Base-by-base conservation (phyloP, 2,888 invertebrate genomes). In the Drosophila phalerata region DNA sequence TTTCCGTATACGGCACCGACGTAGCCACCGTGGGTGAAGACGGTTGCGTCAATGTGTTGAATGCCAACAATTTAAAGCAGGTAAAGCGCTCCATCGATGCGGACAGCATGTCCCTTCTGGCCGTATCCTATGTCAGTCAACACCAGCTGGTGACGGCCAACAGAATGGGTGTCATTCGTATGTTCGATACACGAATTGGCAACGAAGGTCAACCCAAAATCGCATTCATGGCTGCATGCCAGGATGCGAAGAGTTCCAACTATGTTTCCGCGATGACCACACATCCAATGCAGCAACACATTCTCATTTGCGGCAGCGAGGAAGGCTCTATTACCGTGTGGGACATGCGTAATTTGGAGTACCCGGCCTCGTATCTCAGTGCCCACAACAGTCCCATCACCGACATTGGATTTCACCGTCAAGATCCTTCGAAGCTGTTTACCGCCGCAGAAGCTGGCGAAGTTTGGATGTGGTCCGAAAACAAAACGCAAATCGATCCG, bases 391-490 rank as follows among this genome's bases (percentile, higher is more conserved):
- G 95, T 52, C 94, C 95, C 75, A 96, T 98, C 17, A 95, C 95
- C n/a, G 98, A 98, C 92, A 95, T 98, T 81, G 94, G 95, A 63
- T 98, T 98, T 89, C 98, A 98, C 92, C 96, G 96, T 0, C 95
- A 96, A 66, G 95, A 96, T 85, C 97, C 98, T 0, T 96, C 97
- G 61, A 97, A 97, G 92, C 90, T 98, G 1, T 96, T 97, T 76
- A 96, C 97, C 0, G 95, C 96, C 88, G 97, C 98, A 0, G 94
- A 92, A 55, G 95, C 95, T 49, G 98, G 98, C 0, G 96, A 97
- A 91, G 92, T 98, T 3, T 98, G 97, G 97, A 97, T 97, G 89
- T 98, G 98, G 98, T 96, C 96, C 72, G 95, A 95, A 86, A 95
- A 95, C 86, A 94, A 95, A 71, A 89, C 91, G 0, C 92, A 94